Evolutionary conservation across 2,797 vertebrate species (phyloP).

Genomic region (Tragelaphus eurycerus): DNA sequence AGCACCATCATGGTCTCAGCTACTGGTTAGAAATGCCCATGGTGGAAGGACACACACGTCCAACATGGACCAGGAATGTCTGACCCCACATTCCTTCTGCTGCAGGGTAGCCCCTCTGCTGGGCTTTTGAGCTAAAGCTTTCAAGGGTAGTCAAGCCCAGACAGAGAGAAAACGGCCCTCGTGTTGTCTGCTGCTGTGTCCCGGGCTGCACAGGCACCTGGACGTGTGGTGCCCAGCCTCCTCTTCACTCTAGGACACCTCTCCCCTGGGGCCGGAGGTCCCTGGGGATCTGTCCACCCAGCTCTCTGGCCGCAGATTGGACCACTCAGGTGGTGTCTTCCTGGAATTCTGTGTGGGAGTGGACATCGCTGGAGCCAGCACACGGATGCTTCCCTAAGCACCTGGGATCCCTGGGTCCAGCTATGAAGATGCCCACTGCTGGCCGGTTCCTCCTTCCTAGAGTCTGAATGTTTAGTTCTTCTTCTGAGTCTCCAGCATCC

Average conservation of each 20-base stretch:
- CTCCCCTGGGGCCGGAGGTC: not conserved
- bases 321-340: not conserved
- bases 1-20: fast-evolving
- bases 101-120: not conserved
- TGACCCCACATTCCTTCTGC: not conserved
- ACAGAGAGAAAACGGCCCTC: not conserved
- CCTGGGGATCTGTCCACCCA: not conserved
- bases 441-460: not conserved
- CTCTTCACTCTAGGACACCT: not conserved
- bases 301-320: not conserved
- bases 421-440: not conserved
- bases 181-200: fast-evolving
- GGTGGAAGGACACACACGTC: not conserved
- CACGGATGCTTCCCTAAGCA: fast-evolving
- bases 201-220: fast-evolving
- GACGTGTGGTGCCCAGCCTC: not conserved
- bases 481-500: not conserved
- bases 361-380: not conserved
- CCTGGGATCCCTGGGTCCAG: not conserved
- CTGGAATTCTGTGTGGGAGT: fast-evolving
- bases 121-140: not conserved
- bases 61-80: not conserved
- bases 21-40: not conserved
- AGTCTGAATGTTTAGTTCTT: not conserved
- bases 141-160: fast-evolving